Base-by-base conservation (phyloP, 2,797 vertebrate genomes). In the Percopsis omiscomaycus region DNA sequence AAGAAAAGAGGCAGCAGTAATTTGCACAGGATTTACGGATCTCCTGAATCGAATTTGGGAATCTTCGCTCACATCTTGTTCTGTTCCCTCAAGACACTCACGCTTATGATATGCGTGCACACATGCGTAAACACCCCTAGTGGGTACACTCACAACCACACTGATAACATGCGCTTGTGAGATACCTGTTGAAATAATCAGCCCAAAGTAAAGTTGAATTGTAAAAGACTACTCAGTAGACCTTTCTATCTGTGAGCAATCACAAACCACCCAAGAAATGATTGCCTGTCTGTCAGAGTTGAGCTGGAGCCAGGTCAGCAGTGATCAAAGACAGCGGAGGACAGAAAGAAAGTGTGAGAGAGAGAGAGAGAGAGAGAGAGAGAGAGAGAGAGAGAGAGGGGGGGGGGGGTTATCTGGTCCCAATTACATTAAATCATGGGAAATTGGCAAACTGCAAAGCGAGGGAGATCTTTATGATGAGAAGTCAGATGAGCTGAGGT, bases 1-100 rank as follows among this genome's bases (percentile, higher is more conserved):
- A 71, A 84, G 80, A 82, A 86, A 81, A 78, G 79, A 77, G 80
- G 80, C 84, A 86, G 78, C 80, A 83, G 83, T 80, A 87, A 91
- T 92, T 91, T 91, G 86, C 87, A 85, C 78, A 73, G 88, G 89
- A 92, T 91, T 91, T 88, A 86, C 82, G 89, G 89, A 90, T 93
- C 89, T 84, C 73, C 82, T 80, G 83, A 87, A 89, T 89, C 81
- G 50, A 86, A 88, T 85, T 85, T 79, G 59, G 76, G 79, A 88
- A 89, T 91, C 86, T 81, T 74, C 79, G 71, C 4, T 73, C 87
- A 85, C 88, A 89, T 91, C 82, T 87, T 89, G 86, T 86, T 86
- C 77, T 66, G 8, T 81, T 88, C 80, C 79, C 72, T 62, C 58
- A 42, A 86, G 86, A 88, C 80, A 71, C 71, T 78, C 80, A 67